Base-by-base conservation (phyloP, 2,113 vertebrate genomes). In the Danionella cerebrum region DNA sequence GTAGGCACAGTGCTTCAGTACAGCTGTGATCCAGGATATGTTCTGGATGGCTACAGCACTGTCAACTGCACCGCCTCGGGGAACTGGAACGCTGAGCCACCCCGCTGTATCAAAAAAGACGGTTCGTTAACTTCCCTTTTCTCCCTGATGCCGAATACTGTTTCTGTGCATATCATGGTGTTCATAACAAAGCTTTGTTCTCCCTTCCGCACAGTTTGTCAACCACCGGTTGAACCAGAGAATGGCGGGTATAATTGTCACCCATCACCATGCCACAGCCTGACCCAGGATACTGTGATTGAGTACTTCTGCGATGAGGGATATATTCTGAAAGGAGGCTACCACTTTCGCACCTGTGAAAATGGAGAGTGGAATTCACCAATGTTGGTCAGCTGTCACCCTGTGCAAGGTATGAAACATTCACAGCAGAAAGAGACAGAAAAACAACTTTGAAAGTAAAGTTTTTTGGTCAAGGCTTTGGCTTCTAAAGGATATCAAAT, bases 281-380 rank as follows among this genome's bases (percentile, higher is more conserved):
- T 98, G 81, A 89, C 82, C 57, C 86, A 92, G 1, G 91, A 89
- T 75, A 99, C 93, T 0, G 94, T 99, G 80, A 96, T 99, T 7
- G 96, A 99, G 78, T 99, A 98, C 78, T 91, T 94, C 21, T 99
- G 96, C 2, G 91, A 91, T 0, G 94, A 98, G 85, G 96, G 95
- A 69, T 98, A 94, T 76, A 83, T 93, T 70, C 81, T 99, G 77
- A 99, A 99, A 72, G 93, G 92, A 1, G 94, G 94, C 63, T 98
- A 97, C 83, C 97, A 95, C 67, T 99, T 95, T 80, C 84, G 95
- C 87, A 99, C 96, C 22, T 99, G 96, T 74, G 89, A 92, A 83
- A 90, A 94, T 69, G 96, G 96, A 58, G 92, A 96, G 73, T 99
- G 96, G 96, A 90, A 92, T 69, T 87, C 92, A 1, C 87, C 93